Conservation (phyloP, 2,113 vertebrate species). For the Zootoca vivipara region DNA sequence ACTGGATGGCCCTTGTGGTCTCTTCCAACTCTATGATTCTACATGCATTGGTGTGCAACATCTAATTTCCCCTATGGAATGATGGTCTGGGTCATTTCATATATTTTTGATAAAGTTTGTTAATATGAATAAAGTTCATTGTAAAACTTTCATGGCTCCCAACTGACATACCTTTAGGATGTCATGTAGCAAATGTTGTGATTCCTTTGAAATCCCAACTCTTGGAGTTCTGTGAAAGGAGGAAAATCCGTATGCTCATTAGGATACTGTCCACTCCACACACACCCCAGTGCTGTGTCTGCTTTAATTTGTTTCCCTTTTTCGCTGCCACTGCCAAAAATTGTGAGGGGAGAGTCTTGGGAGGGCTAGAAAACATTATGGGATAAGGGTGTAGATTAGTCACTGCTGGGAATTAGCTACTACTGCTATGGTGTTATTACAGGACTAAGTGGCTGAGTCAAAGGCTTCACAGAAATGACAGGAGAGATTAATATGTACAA, state of each 20-base stretch:
- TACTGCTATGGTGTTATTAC: neutral
- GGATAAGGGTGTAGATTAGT: too few species aligned
- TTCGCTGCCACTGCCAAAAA: too few species aligned
- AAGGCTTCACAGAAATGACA: neutral
- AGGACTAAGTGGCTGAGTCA: too few species aligned
- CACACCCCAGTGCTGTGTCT: too few species aligned
- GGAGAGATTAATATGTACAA: neutral
- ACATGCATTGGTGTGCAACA: too few species aligned
- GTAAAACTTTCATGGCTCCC: neutral
- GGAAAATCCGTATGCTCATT: neutral
- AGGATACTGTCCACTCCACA: too few species aligned
- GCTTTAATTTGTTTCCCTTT: too few species aligned
- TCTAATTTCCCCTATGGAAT: neutral
- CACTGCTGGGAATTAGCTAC: neutral
- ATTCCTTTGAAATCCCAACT: neutral
- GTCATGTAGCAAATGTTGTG: neutral
- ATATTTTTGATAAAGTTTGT: neutral
- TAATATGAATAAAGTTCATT: neutral
- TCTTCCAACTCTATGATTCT: too few species aligned
- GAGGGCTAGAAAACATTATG: too few species aligned
- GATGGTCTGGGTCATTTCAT: neutral
- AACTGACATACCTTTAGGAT: neutral
- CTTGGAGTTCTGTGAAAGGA: neutral
- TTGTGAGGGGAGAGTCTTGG: too few species aligned
- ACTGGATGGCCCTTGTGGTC: too few species aligned